A percentile compares a stretch with the other conserved stretches of the same genome.
phyloP scores from a whole-genome alignment of 1,140 invertebrate species.

The Neotoxoptera formosana region DNA sequence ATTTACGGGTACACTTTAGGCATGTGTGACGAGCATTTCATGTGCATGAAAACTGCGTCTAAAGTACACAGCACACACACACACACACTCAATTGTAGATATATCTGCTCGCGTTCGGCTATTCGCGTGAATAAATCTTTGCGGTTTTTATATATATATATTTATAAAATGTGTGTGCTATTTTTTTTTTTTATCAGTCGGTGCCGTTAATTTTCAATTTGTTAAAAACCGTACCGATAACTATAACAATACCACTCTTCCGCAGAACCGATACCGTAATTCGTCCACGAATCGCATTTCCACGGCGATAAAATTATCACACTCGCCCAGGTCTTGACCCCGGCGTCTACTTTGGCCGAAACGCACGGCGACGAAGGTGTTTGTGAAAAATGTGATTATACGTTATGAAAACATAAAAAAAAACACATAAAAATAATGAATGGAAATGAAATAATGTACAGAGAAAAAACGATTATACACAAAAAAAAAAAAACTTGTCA shows the following conservation, averaged over 20 bases:
- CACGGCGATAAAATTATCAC: neutral
- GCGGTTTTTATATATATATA: neutral
- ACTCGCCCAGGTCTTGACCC: neutral
- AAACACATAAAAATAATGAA: constrained; percentile 23
- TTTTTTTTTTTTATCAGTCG: neutral
- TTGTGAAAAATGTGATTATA: neutral
- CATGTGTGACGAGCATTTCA: neutral
- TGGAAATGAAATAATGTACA: constrained; percentile 21
- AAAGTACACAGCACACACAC: neutral
- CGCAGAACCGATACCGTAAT: neutral
- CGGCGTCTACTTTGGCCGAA: neutral
- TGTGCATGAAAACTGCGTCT: neutral
- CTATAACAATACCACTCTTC: neutral
- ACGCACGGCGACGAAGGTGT: neutral
- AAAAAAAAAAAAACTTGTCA: constrained; percentile 10
- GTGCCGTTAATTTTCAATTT: constrained; percentile 29
- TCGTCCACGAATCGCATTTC: neutral
- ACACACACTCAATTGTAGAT: neutral
- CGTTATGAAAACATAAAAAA: neutral
- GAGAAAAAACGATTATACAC: neutral
- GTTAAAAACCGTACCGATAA: neutral
- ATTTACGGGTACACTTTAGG: neutral
- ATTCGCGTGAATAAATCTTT: neutral
- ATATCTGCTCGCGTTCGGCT: neutral
- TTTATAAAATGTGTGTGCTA: neutral